These are phyloP conservation scores for Autographa pulchrina DNA, from an alignment of 2,888 invertebrate species.

Conservation along the genomic window DNA sequence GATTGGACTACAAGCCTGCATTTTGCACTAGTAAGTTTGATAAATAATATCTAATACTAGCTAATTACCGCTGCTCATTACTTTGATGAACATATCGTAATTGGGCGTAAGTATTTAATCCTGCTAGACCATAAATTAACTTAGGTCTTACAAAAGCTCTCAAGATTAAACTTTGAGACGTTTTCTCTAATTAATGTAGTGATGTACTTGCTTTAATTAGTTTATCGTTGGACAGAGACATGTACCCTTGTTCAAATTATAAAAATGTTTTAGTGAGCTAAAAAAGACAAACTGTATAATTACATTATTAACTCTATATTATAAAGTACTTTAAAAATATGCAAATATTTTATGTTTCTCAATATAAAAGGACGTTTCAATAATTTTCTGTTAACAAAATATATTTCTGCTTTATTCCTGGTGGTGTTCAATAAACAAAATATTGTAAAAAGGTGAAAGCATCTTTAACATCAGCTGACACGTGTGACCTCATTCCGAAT, in stretches of 20 bases:
- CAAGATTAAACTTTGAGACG: slow-evolving; percentile 10
- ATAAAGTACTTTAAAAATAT: too few relatives aligned
- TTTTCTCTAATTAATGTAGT: slow-evolving; percentile 11
- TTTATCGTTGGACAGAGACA: background rate
- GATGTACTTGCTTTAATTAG: background rate
- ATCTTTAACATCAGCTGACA: too few relatives aligned
- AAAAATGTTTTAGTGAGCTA: background rate
- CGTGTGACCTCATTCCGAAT: background rate
- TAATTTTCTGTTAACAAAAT: too few relatives aligned
- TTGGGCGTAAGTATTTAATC: background rate
- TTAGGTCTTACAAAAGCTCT: slow-evolving; percentile 15
- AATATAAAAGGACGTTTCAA: too few relatives aligned
- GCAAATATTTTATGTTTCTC: too few relatives aligned
- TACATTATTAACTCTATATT: too few relatives aligned
- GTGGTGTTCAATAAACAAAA: too few relatives aligned
- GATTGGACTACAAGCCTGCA: background rate
- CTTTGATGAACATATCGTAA: background rate
- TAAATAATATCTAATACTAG: background rate
- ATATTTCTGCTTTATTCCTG: too few relatives aligned
- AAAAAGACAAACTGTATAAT: too few relatives aligned
- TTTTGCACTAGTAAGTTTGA: background rate
- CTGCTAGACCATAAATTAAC: slow-evolving; percentile 21
- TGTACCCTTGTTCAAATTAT: background rate
- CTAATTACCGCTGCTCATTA: background rate
- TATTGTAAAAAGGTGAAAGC: too few relatives aligned